These are phyloP conservation scores for Pygocentrus nattereri DNA, from an alignment of 2,797 vertebrate genomes.

Conservation along the genomic window DNA sequence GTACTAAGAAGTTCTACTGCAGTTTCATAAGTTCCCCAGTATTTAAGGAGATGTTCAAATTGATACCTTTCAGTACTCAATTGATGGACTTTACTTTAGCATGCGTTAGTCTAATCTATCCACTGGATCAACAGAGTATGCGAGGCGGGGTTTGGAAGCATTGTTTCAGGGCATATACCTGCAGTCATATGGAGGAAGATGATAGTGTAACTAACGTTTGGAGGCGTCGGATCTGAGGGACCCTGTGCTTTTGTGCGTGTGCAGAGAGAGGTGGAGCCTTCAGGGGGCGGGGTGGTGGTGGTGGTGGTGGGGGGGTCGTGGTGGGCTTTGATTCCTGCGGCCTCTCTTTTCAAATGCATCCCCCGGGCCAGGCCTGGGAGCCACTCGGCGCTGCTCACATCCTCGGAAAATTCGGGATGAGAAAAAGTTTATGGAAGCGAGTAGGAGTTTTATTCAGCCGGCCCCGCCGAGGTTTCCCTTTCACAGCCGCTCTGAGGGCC, in stretches of 20 bases:
- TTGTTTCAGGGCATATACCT: conserved; percentile 44
- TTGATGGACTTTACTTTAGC: neutral
- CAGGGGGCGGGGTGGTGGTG: conserved; percentile 51
- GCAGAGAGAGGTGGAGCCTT: conserved; percentile 76
- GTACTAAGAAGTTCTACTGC: no score
- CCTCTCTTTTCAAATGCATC: conserved; percentile 86
- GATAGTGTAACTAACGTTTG: conserved; percentile 18
- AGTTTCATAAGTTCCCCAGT: no score
- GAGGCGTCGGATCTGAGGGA: conserved; percentile 45
- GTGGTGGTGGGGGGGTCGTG: neutral
- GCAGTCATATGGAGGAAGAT: conserved; percentile 31
- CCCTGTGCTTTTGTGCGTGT: conserved; percentile 59
- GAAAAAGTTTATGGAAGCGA: conserved; percentile 94
- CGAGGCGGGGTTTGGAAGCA: neutral
- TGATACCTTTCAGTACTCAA: no score
- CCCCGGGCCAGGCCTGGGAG: conserved; percentile 81
- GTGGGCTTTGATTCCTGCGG: conserved; percentile 85
- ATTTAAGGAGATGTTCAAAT: no score
- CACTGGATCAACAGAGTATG: neutral
- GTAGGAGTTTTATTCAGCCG: conserved; percentile 90
- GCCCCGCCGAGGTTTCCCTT: conserved; percentile 82
- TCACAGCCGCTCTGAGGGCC: conserved; percentile 85
- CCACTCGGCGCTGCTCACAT: conserved; percentile 87
- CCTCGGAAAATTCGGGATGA: conserved; percentile 92
- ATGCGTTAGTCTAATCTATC: neutral